phyloP scores from a whole-genome alignment of 2,113 vertebrate species.

The Leptobrachium ailaonicum region DNA sequence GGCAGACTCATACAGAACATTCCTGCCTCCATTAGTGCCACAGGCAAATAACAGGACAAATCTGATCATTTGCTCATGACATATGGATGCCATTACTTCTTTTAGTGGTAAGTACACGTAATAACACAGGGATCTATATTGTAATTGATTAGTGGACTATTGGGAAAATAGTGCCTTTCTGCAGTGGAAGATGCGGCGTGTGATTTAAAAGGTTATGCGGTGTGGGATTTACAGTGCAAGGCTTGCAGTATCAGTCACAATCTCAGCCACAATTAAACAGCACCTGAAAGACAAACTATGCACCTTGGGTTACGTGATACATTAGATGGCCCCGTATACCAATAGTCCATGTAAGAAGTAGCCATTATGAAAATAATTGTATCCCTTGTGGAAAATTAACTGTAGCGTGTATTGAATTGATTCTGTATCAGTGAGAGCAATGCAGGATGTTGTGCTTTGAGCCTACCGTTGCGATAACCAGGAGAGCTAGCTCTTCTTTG shows the following conservation, averaged over 20 bases:
- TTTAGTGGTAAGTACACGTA: slow-evolving; percentile 34
- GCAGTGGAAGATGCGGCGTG: background rate
- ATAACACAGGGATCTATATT: slow-evolving; percentile 8
- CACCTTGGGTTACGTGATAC: background rate
- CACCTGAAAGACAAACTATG: background rate
- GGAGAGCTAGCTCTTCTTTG: no score
- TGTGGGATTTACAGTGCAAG: slow-evolving; percentile 6
- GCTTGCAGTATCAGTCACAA: background rate
- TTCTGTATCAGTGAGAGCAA: no score
- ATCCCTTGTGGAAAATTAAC: background rate
- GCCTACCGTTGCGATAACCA: no score
- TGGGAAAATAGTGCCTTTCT: background rate
- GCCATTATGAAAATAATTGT: background rate
- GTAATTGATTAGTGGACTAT: slow-evolving; percentile 39
- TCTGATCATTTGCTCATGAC: slow-evolving; percentile 36
- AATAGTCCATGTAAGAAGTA: no score
- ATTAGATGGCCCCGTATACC: no score
- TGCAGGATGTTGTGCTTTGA: no score
- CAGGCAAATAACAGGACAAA: slow-evolving; percentile 32
- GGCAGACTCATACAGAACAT: slow-evolving; percentile 38
- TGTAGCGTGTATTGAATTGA: background rate
- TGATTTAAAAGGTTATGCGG: slow-evolving; percentile 3
- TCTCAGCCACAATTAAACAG: background rate
- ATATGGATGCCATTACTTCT: slow-evolving; percentile 28
- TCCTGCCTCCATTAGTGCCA: slow-evolving; percentile 26